Evolutionary conservation across 2,888 invertebrate species (phyloP), one percentile per base, ranked within the genome.

Genomic region (Monopis laevigella): DNA sequence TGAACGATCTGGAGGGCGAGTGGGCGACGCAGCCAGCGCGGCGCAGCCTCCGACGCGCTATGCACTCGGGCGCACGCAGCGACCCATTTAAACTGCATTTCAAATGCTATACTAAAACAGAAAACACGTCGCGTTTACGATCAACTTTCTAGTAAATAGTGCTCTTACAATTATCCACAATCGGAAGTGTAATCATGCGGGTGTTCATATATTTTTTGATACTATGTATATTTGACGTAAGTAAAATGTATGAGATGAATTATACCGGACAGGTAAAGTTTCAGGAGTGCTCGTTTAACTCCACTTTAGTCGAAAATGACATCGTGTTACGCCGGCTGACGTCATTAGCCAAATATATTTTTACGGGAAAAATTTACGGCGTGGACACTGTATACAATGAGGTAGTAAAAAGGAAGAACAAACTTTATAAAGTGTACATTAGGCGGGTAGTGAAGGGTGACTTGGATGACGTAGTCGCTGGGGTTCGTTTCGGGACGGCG

Each of bases 1-100:
- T 72, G 75, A 78, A 74, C 56, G 74, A 62, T 71, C 75, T 67
- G 60, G 63, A 61, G 59, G 62, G 73, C 36, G 36, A 63, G 77
- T 74, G 74, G 72, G 77, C 62, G 75, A 58, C 54, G 59, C 58
- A 51, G 58, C 51, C 58, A 54, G 50, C 47, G 48, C 53, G 48
- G 45, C 49, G 56, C 70, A 75, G 75, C 72, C 70, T 74, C 53
- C 59, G 56, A 58, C 62, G 68, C 58, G 66, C 54, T 53, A 58
- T 61, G 69, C 62, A 62, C 62, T 62, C 61, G 74, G 55, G 74
- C 75, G 77, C 74, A 73, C 74, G 74, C 55, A 58, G 53, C 56
- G 51, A 13, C 10, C 36, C 21, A 36, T 29, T 29, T 34, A 34
- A 34, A 36, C 16, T 21, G 21, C 36, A 21, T 13, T 36, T 36